Conservation (phyloP, 2,888 invertebrate genomes). For the Tenthredo mesomela region DNA sequence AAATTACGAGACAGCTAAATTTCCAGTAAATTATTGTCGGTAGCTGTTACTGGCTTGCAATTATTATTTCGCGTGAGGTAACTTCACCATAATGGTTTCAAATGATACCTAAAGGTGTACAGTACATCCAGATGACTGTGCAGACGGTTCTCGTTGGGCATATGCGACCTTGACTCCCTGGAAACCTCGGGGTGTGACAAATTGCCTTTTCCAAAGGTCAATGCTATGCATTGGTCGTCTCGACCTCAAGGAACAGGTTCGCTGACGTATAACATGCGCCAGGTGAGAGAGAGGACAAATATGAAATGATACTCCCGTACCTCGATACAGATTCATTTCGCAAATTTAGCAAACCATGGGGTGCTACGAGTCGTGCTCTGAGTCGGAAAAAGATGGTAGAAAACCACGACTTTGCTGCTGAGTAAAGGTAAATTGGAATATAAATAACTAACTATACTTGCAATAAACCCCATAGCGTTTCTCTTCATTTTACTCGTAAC, state of each 20-base stretch:
- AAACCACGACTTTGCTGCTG: background rate
- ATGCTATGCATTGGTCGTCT: conserved; percentile 32
- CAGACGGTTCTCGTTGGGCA: background rate
- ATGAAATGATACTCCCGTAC: background rate
- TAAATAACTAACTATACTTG: conserved; percentile 32
- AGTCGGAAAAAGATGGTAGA: background rate
- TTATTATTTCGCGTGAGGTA: conserved; percentile 8
- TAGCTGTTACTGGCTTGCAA: conserved; percentile 14
- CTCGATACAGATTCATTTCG: background rate
- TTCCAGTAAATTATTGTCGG: conserved; percentile 21
- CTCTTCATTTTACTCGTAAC: background rate
- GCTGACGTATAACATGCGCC: background rate
- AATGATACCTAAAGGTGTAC: background rate
- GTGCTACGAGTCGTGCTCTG: background rate
- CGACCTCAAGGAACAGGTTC: conserved; percentile 20
- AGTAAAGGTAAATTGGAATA: conserved; percentile 14
- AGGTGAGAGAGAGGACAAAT: background rate
- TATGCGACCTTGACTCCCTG: conserved; percentile 11
- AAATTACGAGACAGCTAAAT: conserved; percentile 37
- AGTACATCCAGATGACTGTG: background rate
- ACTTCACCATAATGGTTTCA: background rate
- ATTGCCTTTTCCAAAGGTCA: conserved; percentile 40
- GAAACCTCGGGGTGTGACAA: conserved; percentile 30
- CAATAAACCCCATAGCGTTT: conserved; percentile 29
- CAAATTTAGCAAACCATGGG: background rate